Evolutionary conservation across 2,113 vertebrate genomes (phyloP).

Genomic region (Polyodon spathula): DNA sequence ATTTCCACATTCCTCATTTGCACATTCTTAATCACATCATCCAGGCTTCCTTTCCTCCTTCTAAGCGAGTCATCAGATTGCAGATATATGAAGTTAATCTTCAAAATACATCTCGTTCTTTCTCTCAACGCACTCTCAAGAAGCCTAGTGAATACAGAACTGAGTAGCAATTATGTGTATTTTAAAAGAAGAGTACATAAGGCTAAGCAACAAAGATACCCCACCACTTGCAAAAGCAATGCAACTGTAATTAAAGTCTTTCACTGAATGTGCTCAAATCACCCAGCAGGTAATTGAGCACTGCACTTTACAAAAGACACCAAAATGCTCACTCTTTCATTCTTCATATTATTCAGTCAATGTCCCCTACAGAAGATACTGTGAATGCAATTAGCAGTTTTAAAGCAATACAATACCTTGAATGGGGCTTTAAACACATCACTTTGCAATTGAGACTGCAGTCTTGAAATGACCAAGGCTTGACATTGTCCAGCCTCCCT

Average conservation of each 20-base stretch:
- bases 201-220: background rate
- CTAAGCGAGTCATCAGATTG: constrained; percentile 8
- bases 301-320: too few species aligned
- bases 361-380: too few species aligned
- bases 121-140: background rate
- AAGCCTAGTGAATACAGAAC: background rate
- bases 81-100: too few species aligned
- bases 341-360: too few species aligned
- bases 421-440: too few species aligned
- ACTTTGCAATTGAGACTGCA: too few species aligned
- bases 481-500: too few species aligned
- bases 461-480: too few species aligned
- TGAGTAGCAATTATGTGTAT: background rate
- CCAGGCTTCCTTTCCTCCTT: too few species aligned
- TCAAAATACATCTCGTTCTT: background rate
- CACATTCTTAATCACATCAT: background rate
- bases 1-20: background rate
- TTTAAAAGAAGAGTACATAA: background rate
- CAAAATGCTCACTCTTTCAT: too few species aligned
- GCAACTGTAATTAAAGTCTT: background rate
- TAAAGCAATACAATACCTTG: too few species aligned
- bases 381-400: too few species aligned
- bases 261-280: background rate
- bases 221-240: background rate
- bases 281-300: background rate